Evolutionary conservation across 1,140 invertebrate genomes (phyloP).

Genomic region (Ylistrum balloti): DNA sequence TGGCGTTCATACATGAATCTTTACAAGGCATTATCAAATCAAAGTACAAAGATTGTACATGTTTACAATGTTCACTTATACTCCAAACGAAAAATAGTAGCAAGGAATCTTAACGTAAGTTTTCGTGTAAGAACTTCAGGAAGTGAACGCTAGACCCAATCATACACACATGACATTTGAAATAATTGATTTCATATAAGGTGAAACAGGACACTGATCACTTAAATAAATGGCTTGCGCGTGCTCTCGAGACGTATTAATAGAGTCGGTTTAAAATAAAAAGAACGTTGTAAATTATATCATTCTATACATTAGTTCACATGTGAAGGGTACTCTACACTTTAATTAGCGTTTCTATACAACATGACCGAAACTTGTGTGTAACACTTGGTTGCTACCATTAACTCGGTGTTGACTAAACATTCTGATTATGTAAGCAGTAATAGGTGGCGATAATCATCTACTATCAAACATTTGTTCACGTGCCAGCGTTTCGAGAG

Average conservation of each 20-base stretch:
- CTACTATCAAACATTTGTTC: neutral
- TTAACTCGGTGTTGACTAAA: neutral
- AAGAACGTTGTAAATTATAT: neutral
- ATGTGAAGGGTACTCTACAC: neutral
- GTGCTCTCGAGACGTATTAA: neutral
- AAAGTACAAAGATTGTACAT: no score
- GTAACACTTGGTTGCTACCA: neutral
- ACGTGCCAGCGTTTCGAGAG: neutral
- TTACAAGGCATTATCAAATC: no score
- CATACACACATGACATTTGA: neutral
- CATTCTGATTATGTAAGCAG: neutral
- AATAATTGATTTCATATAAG: neutral
- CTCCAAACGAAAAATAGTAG: no score
- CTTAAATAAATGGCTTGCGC: slow-evolving; percentile 13
- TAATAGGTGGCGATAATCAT: neutral
- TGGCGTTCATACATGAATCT: no score
- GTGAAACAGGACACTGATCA: neutral
- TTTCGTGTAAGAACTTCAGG: neutral
- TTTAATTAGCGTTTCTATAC: neutral
- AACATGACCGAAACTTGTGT: neutral
- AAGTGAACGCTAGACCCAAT: neutral
- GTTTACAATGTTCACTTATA: no score
- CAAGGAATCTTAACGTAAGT: no score
- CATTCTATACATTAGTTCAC: neutral
- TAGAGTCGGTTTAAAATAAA: neutral